Evolutionary conservation across 1,140 invertebrate species (phyloP), one percentile per base, ranked within the genome.

Genomic region (Drosophila nebulosa): DNA sequence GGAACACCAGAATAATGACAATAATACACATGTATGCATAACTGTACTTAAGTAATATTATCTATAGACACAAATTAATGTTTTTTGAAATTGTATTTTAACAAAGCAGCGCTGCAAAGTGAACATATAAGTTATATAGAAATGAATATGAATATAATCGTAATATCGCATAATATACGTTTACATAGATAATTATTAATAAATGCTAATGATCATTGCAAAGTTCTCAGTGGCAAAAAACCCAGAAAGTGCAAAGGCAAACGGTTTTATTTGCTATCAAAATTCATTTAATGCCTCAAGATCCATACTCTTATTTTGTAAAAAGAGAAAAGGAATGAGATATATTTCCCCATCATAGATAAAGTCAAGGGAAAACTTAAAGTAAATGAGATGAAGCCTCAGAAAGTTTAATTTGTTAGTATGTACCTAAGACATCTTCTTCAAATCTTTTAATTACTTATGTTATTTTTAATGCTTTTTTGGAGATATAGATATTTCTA

Each of bases 1-100:
- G 83, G 83, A 88, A 88, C 83, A 76, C 69, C 67, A 75, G 50
- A 64, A 75, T 88, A 73, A 81, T 77, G 65, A 57, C 74, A 64
- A 78, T 61, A 57, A 74, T 74, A 74, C 64, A 46, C 21, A 46
- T 46, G 39, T 77, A 76, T 77, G 74, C 74, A 64, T 66, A 69
- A 81, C 55, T 69, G 24, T 80, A 76, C 75, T 88, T 78, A 88
- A 68, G 50, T 36, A 66, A 70, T 63, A 69, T 69, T 59, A 69
- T 68, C 55, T 58, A 67, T 75, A 74, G 74, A 86, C 61, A 70
- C 70, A 67, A 76, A 73, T 70, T 10, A 60, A n/a, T 63, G 7
- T 46, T 46, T 69, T 46, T 46, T 69, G 58, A 36, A 78, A 71
- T 64, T 52, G 39, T 84, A n/a, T n/a, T 65, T 74, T 69, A 10